Percentiles rank a stretch among this genome's conserved stretches.
phyloP scores from a whole-genome alignment of 2,888 invertebrate genomes.

The Enchytraeus crypticus region DNA sequence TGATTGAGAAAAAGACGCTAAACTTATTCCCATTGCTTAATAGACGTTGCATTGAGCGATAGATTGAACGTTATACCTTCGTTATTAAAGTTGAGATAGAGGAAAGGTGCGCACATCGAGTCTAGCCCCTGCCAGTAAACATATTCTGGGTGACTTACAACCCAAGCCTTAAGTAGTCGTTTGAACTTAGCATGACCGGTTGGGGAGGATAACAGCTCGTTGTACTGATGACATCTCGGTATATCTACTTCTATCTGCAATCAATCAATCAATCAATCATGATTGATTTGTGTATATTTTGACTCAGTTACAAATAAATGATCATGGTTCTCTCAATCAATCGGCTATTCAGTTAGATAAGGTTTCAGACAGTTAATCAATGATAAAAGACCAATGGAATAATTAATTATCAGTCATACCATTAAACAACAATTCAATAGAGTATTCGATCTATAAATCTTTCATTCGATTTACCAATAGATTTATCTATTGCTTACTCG shows the following conservation, averaged over 20 bases:
- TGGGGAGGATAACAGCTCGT: constrained; percentile 85
- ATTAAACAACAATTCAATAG: too few species aligned
- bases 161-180: constrained; percentile 85
- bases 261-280: not conserved
- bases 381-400: too few species aligned
- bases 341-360: not conserved
- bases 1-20: too few species aligned
- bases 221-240: constrained; percentile 96
- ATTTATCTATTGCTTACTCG: too few species aligned
- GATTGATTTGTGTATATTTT: not conserved
- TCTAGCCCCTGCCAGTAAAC: constrained; percentile 99
- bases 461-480: too few species aligned
- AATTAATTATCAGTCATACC: too few species aligned
- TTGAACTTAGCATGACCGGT: constrained; percentile 82
- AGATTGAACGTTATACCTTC: too few species aligned
- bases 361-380: too few species aligned
- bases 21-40: too few species aligned
- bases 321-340: not conserved
- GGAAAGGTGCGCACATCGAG: constrained; percentile 91
- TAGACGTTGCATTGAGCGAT: too few species aligned
- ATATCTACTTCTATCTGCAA: constrained; percentile 92
- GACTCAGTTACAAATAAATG: too few species aligned
- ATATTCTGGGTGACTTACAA: constrained; percentile 82
- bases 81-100: constrained; percentile 90
- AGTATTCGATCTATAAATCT: too few species aligned